phyloP scores from a whole-genome alignment of 2,888 invertebrate species.

The Ochlodes sylvanus region DNA sequence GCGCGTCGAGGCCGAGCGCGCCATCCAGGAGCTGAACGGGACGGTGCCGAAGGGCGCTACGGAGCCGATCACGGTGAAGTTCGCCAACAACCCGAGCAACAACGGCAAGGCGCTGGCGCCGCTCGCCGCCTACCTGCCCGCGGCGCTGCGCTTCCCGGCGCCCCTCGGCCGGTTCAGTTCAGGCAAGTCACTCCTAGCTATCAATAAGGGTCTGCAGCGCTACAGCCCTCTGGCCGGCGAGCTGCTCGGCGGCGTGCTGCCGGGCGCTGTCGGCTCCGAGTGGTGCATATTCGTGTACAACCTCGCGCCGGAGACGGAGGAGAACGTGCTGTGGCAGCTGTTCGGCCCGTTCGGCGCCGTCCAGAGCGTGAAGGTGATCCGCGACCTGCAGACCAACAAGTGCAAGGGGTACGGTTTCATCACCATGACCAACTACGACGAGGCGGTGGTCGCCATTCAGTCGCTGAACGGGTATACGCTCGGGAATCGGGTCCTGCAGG shows the following conservation, averaged over 20 bases:
- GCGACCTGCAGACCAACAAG: constrained; percentile 96
- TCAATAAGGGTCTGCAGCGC: constrained; percentile 89
- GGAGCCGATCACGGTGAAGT: constrained; percentile 97
- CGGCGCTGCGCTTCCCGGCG: constrained; percentile 85
- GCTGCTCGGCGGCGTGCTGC: constrained; percentile 91
- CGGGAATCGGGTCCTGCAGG: constrained; percentile 95
- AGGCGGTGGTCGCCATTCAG: constrained; percentile 96
- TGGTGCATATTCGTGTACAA: constrained; percentile 99
- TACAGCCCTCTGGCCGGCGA: constrained; percentile 96
- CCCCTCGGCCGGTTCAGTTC: constrained; percentile 92
- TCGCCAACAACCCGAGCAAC: constrained; percentile 96
- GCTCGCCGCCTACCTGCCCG: constrained; percentile 93
- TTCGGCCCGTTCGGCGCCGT: constrained; percentile 98
- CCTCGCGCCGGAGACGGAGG: constrained; percentile 97
- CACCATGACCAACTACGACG: constrained; percentile 98
- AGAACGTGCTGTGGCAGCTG: constrained; percentile 97
- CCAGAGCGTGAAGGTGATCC: constrained; percentile 96
- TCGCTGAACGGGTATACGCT: constrained; percentile 96
- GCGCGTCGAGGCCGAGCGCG: constrained; percentile 96
- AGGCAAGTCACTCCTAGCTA: constrained; percentile 96
- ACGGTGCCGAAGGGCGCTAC: constrained; percentile 94
- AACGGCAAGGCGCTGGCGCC: constrained; percentile 93
- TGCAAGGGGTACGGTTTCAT: constrained; percentile 98
- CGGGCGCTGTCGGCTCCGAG: constrained; percentile 90
- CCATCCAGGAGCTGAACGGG: constrained; percentile 95